These are phyloP conservation scores for Cepphus grylle DNA, from an alignment of 2,113 vertebrate genomes.

Conservation along the genomic window DNA sequence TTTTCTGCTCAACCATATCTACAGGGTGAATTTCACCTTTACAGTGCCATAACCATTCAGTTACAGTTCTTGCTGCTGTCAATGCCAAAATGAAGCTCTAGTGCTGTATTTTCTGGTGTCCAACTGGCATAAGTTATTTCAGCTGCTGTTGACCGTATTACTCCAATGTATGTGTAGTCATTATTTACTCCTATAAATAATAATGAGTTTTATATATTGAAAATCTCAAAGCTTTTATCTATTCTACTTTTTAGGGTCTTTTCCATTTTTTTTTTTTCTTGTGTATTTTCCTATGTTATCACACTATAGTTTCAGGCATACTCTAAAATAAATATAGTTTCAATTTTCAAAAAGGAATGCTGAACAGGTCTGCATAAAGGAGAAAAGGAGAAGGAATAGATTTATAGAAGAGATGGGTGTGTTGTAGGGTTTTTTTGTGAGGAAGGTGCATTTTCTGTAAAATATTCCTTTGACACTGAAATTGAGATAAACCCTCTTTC, in stretches of 20 bases:
- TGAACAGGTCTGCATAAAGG: neutral
- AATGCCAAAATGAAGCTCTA: neutral
- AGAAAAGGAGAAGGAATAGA: neutral
- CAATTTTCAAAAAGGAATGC: neutral
- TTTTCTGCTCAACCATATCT: neutral
- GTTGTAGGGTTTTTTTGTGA: neutral
- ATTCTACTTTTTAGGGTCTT: neutral
- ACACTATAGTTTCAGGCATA: neutral
- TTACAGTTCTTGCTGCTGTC: neutral
- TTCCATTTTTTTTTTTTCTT: neutral
- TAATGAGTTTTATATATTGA: neutral
- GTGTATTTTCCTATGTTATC: neutral
- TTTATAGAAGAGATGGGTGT: neutral
- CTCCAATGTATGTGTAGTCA: neutral
- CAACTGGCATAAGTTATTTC: neutral
- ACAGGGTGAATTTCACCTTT: neutral
- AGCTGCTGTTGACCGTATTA: neutral
- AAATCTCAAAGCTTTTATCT: neutral
- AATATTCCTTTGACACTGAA: slow-evolving; percentile 17
- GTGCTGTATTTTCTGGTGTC: neutral
- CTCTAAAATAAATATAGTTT: neutral
- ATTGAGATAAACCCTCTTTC: slow-evolving; percentile 18
- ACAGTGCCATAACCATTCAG: neutral
- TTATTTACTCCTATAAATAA: slow-evolving; percentile 23
- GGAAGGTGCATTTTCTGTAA: slow-evolving; percentile 2